Base-by-base conservation (phyloP, 2,797 vertebrate species). In the Alosa sapidissima region DNA sequence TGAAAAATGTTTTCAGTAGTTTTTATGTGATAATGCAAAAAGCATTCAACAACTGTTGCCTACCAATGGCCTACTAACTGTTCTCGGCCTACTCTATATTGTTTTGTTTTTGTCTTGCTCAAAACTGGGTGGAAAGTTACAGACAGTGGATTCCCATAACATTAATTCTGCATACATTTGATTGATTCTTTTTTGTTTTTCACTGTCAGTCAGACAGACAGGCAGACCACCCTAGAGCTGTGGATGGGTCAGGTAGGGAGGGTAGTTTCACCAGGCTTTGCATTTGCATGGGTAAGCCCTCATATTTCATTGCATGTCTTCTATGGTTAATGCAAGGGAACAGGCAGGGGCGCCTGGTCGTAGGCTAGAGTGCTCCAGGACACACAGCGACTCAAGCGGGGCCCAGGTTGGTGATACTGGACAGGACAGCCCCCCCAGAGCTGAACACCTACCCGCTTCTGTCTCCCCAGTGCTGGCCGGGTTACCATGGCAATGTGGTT, bases 401-500 rank as follows among this genome's bases (percentile, higher is more conserved):
- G 2, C 13, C n/a, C 65, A 72, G 65, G 65, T 72, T 62, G n/a
- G 60, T 11, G 78, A 68, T 55, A 68, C 84, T 33, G 60, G 83
- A 87, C 83, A 85, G 75, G 45, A 82, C 84, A 60, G 84, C 14
- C 62, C 24, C 84, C 86, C 83, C 48, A 52, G 86, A 90, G 87
- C 87, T 90, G 87, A 89, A 86, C 72, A 84, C 84, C 84, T 60
- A 81, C 85, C 85, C 84, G 82, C 62, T 85, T 24, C 28, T 84
- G 45, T 81, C 78, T 86, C 88, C 86, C 60, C 84, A 68, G 85
- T 72, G 84, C 82, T 84, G 84, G 88, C 81, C 75, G 52, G 16
- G 93, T 96, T 93, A 90, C 93, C 93, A 90, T 91, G 91, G 95
- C 92, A 94, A 95, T 94, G 92, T 83, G 55, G 87, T 62, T 93